Percentiles rank a stretch among this genome's conserved stretches.
phyloP scores from a whole-genome alignment of 1,140 invertebrate genomes.

The Contarinia nasturtii region DNA sequence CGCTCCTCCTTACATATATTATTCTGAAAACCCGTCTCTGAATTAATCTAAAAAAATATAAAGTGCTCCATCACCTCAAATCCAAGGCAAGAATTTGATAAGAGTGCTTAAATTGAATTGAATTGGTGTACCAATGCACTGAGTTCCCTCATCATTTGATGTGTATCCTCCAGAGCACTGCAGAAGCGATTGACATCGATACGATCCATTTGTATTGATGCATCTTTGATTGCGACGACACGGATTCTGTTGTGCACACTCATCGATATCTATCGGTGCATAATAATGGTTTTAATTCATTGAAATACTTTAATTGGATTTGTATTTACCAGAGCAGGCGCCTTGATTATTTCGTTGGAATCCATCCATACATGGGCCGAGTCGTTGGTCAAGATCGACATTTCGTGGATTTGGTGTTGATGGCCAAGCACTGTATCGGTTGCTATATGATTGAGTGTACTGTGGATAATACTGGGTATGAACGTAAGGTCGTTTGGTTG shows the following conservation, averaged over 20 bases:
- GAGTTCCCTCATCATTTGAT: constrained; percentile 22
- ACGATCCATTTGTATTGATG: constrained; percentile 32
- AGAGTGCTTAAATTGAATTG: background rate
- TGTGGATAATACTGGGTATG: constrained; percentile 4
- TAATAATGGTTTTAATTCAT: too few relatives aligned
- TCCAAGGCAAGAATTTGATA: too few relatives aligned
- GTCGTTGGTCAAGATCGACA: background rate
- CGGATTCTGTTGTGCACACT: constrained; percentile 22
- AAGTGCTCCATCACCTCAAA: too few relatives aligned
- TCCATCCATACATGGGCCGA: constrained; percentile 10
- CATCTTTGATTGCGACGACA: constrained; percentile 27
- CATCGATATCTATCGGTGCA: constrained; percentile 24
- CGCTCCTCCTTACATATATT: too few relatives aligned
- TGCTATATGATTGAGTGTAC: constrained; percentile 1
- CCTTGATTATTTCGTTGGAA: constrained; percentile 16
- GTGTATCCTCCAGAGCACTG: constrained; percentile 28
- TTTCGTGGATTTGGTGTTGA: background rate
- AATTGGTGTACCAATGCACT: constrained; percentile 21
- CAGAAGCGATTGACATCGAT: constrained; percentile 29
- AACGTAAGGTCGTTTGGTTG: background rate
- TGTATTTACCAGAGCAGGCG: constrained; percentile 20
- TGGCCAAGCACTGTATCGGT: constrained; percentile 10
- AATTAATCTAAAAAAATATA: too few relatives aligned
- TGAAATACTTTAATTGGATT: too few relatives aligned
- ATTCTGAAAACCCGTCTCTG: too few relatives aligned